phyloP scores from a whole-genome alignment of 2,888 invertebrate genomes.

The Platycnemis pennipes region DNA sequence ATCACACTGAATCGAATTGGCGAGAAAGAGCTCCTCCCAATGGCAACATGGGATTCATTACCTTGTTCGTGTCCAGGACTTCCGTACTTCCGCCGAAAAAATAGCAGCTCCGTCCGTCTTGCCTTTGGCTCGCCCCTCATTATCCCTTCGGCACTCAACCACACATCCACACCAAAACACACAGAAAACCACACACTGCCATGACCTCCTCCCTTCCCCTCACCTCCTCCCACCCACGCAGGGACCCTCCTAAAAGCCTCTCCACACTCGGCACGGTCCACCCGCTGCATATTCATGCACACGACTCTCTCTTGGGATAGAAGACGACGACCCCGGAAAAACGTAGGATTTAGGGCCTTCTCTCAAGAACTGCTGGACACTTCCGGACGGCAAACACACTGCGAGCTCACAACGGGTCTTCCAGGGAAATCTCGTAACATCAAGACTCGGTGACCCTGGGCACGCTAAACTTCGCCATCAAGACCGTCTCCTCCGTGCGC shows the following conservation, averaged over 20 bases:
- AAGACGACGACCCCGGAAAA: not conserved
- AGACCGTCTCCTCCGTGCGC: not conserved
- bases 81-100: not conserved
- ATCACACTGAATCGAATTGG: not conserved
- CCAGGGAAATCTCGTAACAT: not conserved
- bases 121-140: not conserved
- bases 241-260: not conserved
- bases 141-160: not conserved
- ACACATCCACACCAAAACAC: not conserved
- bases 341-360: not conserved
- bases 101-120: not conserved
- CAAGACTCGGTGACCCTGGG: not conserved
- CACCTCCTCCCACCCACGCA: not conserved
- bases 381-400: not conserved
- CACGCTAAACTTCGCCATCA: not conserved
- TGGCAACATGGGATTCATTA: not conserved
- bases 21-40: not conserved
- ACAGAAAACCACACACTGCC: not conserved
- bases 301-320: not conserved
- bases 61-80: not conserved
- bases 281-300: conserved; percentile 62
- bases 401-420: not conserved
- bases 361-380: not conserved
- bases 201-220: not conserved
- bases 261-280: not conserved